phyloP scores from a whole-genome alignment of 2,797 vertebrate genomes.

The Myoxocephalus aenaeus region DNA sequence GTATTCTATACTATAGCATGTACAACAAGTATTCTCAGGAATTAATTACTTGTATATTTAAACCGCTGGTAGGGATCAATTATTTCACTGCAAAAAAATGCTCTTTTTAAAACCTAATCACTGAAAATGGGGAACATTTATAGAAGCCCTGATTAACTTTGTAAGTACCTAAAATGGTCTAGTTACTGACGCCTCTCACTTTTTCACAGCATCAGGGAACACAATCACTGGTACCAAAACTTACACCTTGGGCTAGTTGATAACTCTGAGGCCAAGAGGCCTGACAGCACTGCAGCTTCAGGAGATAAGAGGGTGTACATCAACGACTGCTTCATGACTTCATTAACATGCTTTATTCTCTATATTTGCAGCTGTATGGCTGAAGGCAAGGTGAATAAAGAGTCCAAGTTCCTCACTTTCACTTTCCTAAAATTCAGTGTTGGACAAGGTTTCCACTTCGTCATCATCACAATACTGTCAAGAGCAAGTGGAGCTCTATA shows the following conservation, averaged over 20 bases:
- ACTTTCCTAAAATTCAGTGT: slow-evolving; percentile 64
- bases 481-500: rapidly evolving
- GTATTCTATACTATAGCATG: neutral
- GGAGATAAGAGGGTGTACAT: slow-evolving; percentile 65
- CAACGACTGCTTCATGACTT: slow-evolving; percentile 73
- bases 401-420: slow-evolving; percentile 65
- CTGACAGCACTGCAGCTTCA: rapidly evolving
- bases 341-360: neutral
- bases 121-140: neutral
- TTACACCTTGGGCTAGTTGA: slow-evolving; percentile 63
- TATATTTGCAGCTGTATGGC: slow-evolving; percentile 77
- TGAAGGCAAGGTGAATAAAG: slow-evolving; percentile 54
- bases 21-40: neutral
- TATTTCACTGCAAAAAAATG: too few relatives aligned
- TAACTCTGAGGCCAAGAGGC: slow-evolving; percentile 64
- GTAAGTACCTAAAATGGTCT: neutral
- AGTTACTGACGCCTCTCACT: rapidly evolving
- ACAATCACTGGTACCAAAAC: slow-evolving; percentile 9
- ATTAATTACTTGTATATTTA: neutral
- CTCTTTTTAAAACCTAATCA: neutral
- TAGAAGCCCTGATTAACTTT: neutral
- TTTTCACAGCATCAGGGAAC: slow-evolving; percentile 63
- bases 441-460: neutral
- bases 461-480: slow-evolving; percentile 47
- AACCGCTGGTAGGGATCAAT: neutral